Evolutionary conservation across 2,113 vertebrate species (phyloP), one percentile per base, ranked within the genome.

Genomic region (Osmerus eperlanus): DNA sequence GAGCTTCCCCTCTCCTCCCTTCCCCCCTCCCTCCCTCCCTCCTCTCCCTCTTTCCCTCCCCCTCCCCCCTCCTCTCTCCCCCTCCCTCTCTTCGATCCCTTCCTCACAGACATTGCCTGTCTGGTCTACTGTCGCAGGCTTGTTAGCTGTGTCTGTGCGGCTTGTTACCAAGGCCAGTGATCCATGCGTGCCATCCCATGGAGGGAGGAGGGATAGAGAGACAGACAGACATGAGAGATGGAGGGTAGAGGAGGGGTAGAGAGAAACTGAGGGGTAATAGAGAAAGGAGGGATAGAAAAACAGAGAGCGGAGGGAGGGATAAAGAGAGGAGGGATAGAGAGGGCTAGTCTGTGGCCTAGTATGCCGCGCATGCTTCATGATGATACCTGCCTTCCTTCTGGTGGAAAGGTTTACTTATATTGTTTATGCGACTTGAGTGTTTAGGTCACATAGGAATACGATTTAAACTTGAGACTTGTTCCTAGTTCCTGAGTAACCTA

Each of bases 91-190:
- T 85, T 81, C 55, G 0, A 0, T 58, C 55, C n/a, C 16, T 58
- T n/a, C 8, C 55, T 18, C 15, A 58, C 55, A n/a, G 41, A 87
- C 78, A 52, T 78, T 75, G 84, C 81, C 72, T 54, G 75, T 47
- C 87, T 85, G 81, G 84, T 87, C 84, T 81, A 67, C 78, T 79
- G 77, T 74, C 77, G 79, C 78, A 83, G 83, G 85, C 82, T 86
- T 84, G 82, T 71, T 82, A 85, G 84, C 85, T 88, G 82, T 61
- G 69, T 60, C 41, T 47, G 41, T 47, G 7, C 8, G 41, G 41
- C 15, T 58, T 58, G 55, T 19, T 18, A 58, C 11, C n/a, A 58
- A 18, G 15, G 55, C n/a, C 55, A 58, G 55, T 16, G 16, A 18
- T 16, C 15, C n/a, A 58, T 18, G 15, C 55, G 1, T 16, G 15